phyloP scores from a whole-genome alignment of 2,888 invertebrate genomes.

The Oligia fasciuncula region DNA sequence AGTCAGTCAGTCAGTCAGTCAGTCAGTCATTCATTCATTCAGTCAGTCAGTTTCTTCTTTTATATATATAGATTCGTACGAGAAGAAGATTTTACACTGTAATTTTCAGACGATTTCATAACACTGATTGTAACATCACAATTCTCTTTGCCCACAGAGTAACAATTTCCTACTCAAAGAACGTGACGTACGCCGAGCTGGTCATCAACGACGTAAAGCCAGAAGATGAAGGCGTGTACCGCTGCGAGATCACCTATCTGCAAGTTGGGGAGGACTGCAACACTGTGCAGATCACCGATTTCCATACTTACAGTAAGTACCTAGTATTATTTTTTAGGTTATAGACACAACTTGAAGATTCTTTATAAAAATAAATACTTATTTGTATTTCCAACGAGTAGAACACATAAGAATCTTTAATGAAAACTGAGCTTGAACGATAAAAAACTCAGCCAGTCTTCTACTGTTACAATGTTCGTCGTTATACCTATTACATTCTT shows the following conservation, averaged over 20 bases:
- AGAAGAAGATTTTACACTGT: neutral
- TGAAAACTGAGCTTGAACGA: no score
- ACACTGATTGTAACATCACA: neutral
- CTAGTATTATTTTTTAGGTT: neutral
- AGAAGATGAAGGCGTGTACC: constrained; percentile 94
- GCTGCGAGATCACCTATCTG: constrained; percentile 95
- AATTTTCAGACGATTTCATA: neutral
- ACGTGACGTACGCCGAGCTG: constrained; percentile 92
- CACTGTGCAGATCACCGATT: constrained; percentile 94
- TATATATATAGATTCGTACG: no score
- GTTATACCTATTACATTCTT: neutral
- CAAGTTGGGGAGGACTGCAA: constrained; percentile 95
- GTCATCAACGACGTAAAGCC: constrained; percentile 92
- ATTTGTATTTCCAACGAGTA: no score
- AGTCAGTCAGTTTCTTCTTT: no score
- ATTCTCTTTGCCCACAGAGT: constrained; percentile 90
- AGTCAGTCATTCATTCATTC: no score
- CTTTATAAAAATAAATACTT: no score
- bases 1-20: no score
- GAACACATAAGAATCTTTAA: no score
- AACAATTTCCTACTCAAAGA: constrained; percentile 92
- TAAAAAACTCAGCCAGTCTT: neutral
- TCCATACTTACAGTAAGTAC: constrained; percentile 94
- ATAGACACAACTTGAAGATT: neutral
- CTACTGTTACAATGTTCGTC: neutral